Evolutionary conservation across 64 coral and sea anemone genomes (phyloP), one percentile per base, ranked within the genome.

Genomic region (Dendronephthya gigantea): DNA sequence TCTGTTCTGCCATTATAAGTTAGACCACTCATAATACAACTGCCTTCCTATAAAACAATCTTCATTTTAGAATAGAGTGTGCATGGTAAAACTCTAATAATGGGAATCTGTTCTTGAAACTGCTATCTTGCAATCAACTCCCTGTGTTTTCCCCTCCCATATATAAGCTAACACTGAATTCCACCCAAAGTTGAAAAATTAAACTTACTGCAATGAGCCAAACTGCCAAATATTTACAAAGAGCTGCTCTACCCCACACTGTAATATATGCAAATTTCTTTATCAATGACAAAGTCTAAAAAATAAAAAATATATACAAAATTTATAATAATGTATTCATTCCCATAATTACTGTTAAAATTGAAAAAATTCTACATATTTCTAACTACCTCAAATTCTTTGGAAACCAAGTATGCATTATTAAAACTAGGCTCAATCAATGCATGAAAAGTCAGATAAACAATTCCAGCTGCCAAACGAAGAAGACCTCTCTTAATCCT

Each of bases 1-100:
- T 83, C 39, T n/a, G 92, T 91, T 36, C 87, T 91, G 25, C 94
- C 94, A 68, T 97, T 97, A 36, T 91, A 97, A 11, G 86, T 81
- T 1, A 97, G 66, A 40, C 94, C 94, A 48, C 91, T 88, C 14
- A 97, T 90, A 33, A 97, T 97, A 82, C 94, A 97, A 49, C 94
- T 93, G 16, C 94, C 92, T 82, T 97, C 94, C 94, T 97, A 43
- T 31, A 72, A 79, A 62, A 62, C 19, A 19, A 62, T 62, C 17
- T 27, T 62, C 16, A 0, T 62, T 45, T 45, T 4, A 45, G 11
- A 45, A 45, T 45, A 45, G 41, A 6, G 41, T 45, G 41, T 45
- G n/a, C n/a, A n/a, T n/a, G 41, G 41, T 45, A 45, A 45, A 45
- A 45, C 11, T 45, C 4, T 45, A 6, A 6, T 45, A 45, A 45